Evolutionary conservation across 2,797 vertebrate species (phyloP).

Genomic region (Gadopsis marmoratus): DNA sequence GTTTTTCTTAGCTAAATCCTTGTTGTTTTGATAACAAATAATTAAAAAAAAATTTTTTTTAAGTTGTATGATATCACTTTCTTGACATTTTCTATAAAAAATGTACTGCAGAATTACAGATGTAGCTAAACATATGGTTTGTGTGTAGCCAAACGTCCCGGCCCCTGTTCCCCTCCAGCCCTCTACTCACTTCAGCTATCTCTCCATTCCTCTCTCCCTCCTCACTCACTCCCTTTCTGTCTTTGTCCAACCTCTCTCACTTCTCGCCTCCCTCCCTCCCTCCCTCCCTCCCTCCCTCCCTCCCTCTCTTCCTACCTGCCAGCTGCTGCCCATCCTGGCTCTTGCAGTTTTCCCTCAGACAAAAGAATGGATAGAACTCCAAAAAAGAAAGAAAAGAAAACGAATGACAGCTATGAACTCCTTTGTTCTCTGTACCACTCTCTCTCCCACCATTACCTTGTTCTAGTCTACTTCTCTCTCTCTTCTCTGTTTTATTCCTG

Average conservation of each 20-base stretch:
- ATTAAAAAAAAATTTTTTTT: too few relatives aligned
- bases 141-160: constrained; percentile 10
- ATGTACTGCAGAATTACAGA: neutral
- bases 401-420: constrained; percentile 61
- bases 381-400: constrained; percentile 56
- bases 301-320: constrained; percentile 78
- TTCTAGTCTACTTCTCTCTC: constrained; percentile 23
- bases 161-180: neutral
- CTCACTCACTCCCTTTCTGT: constrained; percentile 34
- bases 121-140: constrained; percentile 5
- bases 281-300: constrained; percentile 43
- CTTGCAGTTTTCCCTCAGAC: constrained; percentile 65
- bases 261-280: constrained; percentile 53
- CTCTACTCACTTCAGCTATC: constrained; percentile 21
- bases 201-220: constrained; percentile 14
- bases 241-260: constrained; percentile 54
- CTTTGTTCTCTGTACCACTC: constrained; percentile 68
- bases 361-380: constrained; percentile 72
- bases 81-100: neutral
- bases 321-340: constrained; percentile 78
- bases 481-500: constrained; percentile 54
- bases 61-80: neutral
- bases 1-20: neutral
- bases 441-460: constrained; percentile 60
- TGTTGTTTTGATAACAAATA: neutral